These are phyloP conservation scores for Bombus vancouverensis DNA, from an alignment of 1,140 invertebrate genomes.

Conservation along the genomic window DNA sequence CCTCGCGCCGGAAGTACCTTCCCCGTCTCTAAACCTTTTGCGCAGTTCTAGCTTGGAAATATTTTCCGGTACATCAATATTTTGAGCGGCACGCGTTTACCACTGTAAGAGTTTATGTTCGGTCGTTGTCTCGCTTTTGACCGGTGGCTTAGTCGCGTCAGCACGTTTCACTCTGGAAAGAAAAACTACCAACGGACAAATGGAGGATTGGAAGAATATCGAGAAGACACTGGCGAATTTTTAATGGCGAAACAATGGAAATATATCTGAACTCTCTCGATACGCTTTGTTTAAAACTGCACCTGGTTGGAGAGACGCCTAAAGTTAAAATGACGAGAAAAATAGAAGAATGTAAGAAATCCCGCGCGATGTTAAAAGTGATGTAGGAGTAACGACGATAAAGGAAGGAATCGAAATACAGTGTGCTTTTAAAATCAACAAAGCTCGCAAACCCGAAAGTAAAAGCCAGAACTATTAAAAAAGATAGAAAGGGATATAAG, in stretches of 20 bases:
- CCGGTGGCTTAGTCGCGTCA: no score
- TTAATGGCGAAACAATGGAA: background rate
- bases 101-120: background rate
- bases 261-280: background rate
- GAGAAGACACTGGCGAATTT: background rate
- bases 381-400: no score
- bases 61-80: conserved; percentile 17
- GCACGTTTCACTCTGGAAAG: no score
- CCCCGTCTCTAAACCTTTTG: background rate
- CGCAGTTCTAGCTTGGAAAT: conserved; percentile 10
- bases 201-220: background rate
- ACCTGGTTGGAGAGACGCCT: background rate
- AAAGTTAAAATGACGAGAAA: background rate
- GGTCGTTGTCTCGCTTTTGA: background rate
- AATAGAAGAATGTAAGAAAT: background rate
- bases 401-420: background rate
- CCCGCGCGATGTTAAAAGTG: background rate
- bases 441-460: background rate
- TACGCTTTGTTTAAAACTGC: background rate
- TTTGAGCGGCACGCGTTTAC: background rate
- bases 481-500: background rate
- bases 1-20: conserved; percentile 29
- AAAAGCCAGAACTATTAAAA: background rate
- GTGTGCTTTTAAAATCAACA: background rate
- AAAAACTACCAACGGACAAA: background rate